A percentile compares a stretch with the other conserved stretches of the same genome.
Evolutionary conservation across 2,797 vertebrate species (phyloP).

Genomic region (Pseudochirops cupreus): DNA sequence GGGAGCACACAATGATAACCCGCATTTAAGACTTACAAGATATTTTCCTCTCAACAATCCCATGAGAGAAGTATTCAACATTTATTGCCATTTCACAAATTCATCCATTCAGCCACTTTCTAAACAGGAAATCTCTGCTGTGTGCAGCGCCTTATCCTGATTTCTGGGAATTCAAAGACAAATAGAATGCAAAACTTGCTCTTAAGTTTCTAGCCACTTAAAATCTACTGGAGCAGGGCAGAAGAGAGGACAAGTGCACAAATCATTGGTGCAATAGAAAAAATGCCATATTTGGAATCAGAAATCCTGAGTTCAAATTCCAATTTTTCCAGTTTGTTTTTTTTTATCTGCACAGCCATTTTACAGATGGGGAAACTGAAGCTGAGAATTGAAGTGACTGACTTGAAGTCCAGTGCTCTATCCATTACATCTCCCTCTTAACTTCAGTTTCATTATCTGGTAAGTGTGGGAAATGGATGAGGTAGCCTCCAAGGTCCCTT

Average conservation of each 20-base stretch:
- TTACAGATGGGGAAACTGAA: not conserved
- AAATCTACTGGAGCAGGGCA: not conserved
- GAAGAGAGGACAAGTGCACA: not conserved
- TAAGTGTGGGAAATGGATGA: not conserved
- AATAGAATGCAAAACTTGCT: not conserved
- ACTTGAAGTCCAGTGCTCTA: not conserved
- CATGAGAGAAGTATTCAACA: not conserved
- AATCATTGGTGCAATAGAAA: not conserved
- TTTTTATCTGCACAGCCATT: not conserved
- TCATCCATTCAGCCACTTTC: not conserved
- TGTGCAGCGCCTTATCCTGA: not conserved
- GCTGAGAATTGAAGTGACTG: not conserved
- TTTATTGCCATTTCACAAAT: not conserved
- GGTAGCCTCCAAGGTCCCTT: not conserved
- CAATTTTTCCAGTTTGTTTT: not conserved
- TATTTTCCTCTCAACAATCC: not conserved
- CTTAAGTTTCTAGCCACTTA: not conserved
- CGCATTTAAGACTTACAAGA: not conserved
- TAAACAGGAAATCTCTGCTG: not conserved
- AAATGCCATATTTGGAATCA: not conserved
- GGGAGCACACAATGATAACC: not conserved
- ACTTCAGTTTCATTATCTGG: not conserved
- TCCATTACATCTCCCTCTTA: not conserved
- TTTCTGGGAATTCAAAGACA: not conserved
- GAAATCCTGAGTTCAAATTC: conserved; percentile 4